A percentile compares a stretch with the other conserved stretches of the same genome.
These are phyloP conservation scores for Myzus persicae DNA, from an alignment of 1,140 invertebrate genomes.

Conservation along the genomic window DNA sequence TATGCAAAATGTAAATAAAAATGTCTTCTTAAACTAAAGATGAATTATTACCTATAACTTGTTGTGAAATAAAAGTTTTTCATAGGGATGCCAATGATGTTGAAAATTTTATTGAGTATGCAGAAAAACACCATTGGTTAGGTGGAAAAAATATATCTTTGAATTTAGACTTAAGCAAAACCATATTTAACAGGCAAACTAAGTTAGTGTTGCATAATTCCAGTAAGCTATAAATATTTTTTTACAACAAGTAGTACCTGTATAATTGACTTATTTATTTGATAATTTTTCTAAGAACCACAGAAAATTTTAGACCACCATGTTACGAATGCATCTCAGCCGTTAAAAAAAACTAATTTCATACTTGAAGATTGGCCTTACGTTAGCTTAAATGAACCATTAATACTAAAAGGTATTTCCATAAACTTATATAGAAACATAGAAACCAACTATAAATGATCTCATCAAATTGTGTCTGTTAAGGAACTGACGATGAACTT, in stretches of 20 bases:
- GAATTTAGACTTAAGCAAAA: neutral
- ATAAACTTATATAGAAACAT: neutral
- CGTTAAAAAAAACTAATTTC: conserved; percentile 10
- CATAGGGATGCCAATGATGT: neutral
- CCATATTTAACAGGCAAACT: conserved; percentile 3
- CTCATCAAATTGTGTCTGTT: neutral
- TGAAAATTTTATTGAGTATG: neutral
- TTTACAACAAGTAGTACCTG: neutral
- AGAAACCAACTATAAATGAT: neutral
- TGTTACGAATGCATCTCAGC: neutral
- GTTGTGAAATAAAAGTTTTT: neutral
- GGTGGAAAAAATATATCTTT: conserved; percentile 15
- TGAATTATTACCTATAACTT: neutral
- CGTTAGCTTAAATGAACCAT: neutral
- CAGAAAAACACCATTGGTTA: conserved; percentile 22
- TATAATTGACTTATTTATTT: neutral
- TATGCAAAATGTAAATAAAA: neutral
- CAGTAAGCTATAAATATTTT: neutral
- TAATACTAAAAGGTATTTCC: neutral
- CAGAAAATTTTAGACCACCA: neutral
- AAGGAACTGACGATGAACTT: conserved; percentile 27
- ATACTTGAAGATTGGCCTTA: conserved; percentile 1
- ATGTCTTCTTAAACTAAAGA: neutral
- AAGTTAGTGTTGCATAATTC: conserved; percentile 30
- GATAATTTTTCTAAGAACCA: neutral